Base-by-base conservation (phyloP, 1,140 invertebrate species). In the Hestina assimilis region DNA sequence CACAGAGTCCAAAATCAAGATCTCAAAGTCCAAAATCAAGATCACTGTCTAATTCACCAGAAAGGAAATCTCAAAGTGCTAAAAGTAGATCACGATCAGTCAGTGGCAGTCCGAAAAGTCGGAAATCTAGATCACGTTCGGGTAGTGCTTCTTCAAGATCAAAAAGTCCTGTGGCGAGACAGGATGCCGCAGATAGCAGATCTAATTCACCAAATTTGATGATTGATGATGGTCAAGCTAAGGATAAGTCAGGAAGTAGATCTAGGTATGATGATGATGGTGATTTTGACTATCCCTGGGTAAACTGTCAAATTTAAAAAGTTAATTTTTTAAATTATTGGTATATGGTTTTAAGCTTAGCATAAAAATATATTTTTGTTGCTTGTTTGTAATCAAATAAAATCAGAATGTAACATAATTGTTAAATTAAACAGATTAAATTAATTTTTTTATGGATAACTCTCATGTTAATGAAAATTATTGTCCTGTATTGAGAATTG, bases 131-230 rank as follows among this genome's bases (percentile, higher is more conserved):
- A 35, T 82, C 79, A 42, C 71, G 80, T 43, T 86, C 82, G 6
- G 75, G 83, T 0, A 85, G 83, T 73, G 76, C 66, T 0, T 82
- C 79, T 2, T 85, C 78, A 0, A 74, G 78, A 35, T 86, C 85
- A 1, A 86, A 87, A 23, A 89, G 88, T 62, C 78, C 86, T 23
- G 76, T 70, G 6, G 69, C 67, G n/a, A 73, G 80, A 42, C 72
- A 71, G 29, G 78, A 81, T 69, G 75, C 77, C 6, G 75, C 81
- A 48, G 77, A 90, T 24, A 91, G 89, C 55, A 79, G 90, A 43
- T 91, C 91, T 2, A 91, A 91, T 50, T 90, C 91, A 23, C 90
- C 89, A 12, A 90, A 90, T 66, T 87, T 90, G n/a, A 87, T 91
- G 84, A 91, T 90, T 58, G 90, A 91, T 79, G 90, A 88, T 76